Evolutionary conservation across 1,140 invertebrate species (phyloP).

Genomic region (Berghia stephanieae): DNA sequence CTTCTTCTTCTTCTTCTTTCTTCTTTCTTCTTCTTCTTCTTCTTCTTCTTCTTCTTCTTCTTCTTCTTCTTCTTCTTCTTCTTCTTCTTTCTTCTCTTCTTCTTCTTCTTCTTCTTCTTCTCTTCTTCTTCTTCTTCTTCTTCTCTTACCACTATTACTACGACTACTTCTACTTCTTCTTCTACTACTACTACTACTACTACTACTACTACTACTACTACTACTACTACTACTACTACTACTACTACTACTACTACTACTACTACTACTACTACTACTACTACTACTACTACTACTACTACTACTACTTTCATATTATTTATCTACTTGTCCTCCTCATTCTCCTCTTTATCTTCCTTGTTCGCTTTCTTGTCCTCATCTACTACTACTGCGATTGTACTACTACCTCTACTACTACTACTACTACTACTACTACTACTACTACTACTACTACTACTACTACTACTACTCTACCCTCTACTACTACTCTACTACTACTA

Average conservation of each 20-base stretch:
- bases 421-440: background rate
- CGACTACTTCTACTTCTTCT: no score
- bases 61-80: background rate
- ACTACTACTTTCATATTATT: background rate
- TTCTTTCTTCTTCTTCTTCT: background rate
- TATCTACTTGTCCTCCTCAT: no score
- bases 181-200: slow-evolving; percentile 21
- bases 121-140: background rate
- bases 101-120: background rate
- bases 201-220: slow-evolving; percentile 24
- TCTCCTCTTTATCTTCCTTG: no score
- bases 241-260: slow-evolving; percentile 10
- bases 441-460: no score
- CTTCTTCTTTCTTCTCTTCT: background rate
- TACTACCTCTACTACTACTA: background rate
- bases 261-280: slow-evolving; percentile 11
- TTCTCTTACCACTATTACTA: no score
- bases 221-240: slow-evolving; percentile 23
- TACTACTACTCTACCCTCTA: no score
- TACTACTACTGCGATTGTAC: no score
- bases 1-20: background rate
- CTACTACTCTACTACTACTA: no score
- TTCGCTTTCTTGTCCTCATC: background rate
- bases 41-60: background rate
- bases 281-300: background rate